Percentiles rank a stretch among this genome's conserved stretches.
Evolutionary conservation across 2,888 invertebrate species (phyloP).

Genomic region (Steinernema scapterisci): DNA sequence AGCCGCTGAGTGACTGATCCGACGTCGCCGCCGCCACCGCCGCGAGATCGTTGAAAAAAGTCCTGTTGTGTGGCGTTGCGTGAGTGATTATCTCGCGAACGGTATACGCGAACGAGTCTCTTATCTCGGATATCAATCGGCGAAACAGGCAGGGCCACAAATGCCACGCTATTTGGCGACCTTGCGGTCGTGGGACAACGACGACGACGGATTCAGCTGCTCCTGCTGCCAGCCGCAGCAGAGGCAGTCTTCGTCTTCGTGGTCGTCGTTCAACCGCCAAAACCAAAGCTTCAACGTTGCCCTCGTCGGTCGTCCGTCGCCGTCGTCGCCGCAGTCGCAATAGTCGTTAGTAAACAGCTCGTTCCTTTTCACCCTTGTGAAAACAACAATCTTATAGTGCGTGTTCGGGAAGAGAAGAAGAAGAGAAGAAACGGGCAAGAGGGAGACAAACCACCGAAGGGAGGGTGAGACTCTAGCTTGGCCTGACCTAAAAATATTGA

Average conservation of each 20-base stretch:
- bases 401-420: conserved; percentile 15
- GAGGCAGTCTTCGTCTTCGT: neutral
- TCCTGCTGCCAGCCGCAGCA: neutral
- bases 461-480: conserved; percentile 28
- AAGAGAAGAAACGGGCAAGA: neutral
- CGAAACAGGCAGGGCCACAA: neutral
- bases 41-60: neutral
- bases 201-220: neutral
- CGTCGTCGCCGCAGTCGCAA: conserved; percentile 6
- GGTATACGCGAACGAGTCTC: conserved; percentile 25
- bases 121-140: conserved; percentile 30
- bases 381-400: conserved; percentile 23
- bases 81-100: conserved; percentile 31
- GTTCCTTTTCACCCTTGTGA: conserved; percentile 19
- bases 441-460: conserved; percentile 11
- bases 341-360: conserved; percentile 28
- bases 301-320: neutral
- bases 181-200: neutral
- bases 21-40: neutral
- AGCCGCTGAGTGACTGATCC: conserved; percentile 5
- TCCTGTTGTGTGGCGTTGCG: conserved; percentile 13
- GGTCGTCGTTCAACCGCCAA: neutral
- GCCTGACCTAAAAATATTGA: conserved; percentile 28
- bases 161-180: neutral
- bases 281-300: neutral